phyloP scores from a whole-genome alignment of 2,888 invertebrate species.

The Odontocolon sp. region DNA sequence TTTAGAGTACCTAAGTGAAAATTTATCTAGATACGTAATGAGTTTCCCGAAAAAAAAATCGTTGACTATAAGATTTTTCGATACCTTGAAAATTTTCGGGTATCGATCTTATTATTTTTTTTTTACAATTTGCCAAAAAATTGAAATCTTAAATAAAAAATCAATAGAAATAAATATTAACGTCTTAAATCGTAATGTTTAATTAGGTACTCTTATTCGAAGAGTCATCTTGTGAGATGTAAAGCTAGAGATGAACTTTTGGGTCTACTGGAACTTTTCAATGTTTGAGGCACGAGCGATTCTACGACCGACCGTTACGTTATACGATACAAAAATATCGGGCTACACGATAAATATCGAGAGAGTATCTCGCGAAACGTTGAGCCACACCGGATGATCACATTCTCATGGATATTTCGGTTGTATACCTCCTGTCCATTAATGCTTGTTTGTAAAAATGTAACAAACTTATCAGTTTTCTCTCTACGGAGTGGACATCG shows the following conservation, averaged over 20 bases:
- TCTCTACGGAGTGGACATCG: background rate
- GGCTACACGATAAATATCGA: slow-evolving; percentile 47
- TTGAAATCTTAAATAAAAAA: too few relatives aligned
- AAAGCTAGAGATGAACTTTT: slow-evolving; percentile 33
- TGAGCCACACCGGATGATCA: slow-evolving; percentile 23
- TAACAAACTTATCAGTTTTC: slow-evolving; percentile 63
- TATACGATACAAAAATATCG: slow-evolving; percentile 57
- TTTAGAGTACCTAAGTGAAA: background rate
- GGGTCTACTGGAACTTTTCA: slow-evolving; percentile 23
- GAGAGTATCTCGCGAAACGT: slow-evolving; percentile 19
- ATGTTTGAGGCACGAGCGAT: background rate
- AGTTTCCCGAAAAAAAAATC: background rate
- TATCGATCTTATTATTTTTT: too few relatives aligned
- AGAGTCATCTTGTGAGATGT: slow-evolving; percentile 25
- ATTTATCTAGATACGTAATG: slow-evolving; percentile 5
- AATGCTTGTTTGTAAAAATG: slow-evolving; percentile 59
- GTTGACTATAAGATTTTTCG: too few relatives aligned
- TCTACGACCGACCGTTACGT: slow-evolving; percentile 44
- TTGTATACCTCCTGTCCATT: slow-evolving; percentile 48
- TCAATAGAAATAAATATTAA: slow-evolving; percentile 9
- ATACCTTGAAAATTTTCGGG: too few relatives aligned
- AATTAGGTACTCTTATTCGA: slow-evolving; percentile 9
- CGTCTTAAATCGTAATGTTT: slow-evolving; percentile 13
- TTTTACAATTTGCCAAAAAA: too few relatives aligned
- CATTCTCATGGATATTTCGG: slow-evolving; percentile 9